Percentiles rank a stretch among this genome's conserved stretches.
Conservation (phyloP, 2,113 vertebrate genomes). For the Psilopogon haemacephalus region DNA sequence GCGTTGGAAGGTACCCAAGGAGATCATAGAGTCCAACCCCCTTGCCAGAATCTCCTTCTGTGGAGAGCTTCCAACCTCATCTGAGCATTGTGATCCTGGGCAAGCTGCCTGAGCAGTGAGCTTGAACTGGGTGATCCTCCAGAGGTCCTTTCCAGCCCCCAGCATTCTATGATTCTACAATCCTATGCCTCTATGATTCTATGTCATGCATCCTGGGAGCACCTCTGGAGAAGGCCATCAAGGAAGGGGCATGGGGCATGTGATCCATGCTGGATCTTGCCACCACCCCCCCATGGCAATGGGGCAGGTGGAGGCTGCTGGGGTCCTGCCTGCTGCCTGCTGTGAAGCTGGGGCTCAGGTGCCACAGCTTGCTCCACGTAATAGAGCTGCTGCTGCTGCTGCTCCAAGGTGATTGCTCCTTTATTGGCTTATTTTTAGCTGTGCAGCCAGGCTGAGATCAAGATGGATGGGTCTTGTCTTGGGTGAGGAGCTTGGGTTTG, state of each 20-base stretch:
- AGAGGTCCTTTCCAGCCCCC: too few species aligned
- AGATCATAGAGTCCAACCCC: too few species aligned
- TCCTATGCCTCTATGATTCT: too few species aligned
- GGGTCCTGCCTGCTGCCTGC: background rate
- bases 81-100: too few species aligned
- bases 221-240: background rate
- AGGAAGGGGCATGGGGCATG: accelerated
- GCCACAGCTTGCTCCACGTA: background rate
- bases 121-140: too few species aligned
- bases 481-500: background rate
- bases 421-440: conserved; percentile 55
- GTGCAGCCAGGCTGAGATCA: background rate
- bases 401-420: conserved; percentile 19
- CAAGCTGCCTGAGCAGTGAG: too few species aligned
- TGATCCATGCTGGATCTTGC: background rate
- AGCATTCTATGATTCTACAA: too few species aligned
- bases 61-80: too few species aligned
- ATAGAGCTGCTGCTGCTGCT: conserved; percentile 27
- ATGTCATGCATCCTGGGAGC: background rate
- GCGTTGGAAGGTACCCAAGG: too few species aligned
- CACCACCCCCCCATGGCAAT: accelerated
- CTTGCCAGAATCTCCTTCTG: too few species aligned
- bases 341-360: background rate
- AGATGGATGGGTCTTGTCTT: conserved; percentile 27
- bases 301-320: background rate